Base-by-base conservation (phyloP, 92 coral and sea anemone genomes). In the Phenganax marumi region DNA sequence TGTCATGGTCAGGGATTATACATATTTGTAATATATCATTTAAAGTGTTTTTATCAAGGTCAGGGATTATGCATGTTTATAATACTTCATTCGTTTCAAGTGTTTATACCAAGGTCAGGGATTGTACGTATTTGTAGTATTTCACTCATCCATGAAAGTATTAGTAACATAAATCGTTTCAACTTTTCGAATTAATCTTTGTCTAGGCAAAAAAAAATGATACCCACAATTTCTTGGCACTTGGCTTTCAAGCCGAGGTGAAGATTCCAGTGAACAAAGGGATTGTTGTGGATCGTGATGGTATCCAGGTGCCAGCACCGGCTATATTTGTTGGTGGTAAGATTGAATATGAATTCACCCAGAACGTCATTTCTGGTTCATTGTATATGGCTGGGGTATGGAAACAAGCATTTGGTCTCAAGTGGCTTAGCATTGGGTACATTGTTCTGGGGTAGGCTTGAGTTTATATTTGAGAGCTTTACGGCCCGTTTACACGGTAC, bases 321-420 rank as follows among this genome's bases (percentile, higher is more conserved):
- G 97, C 91, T 22, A 86, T 95, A 52, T 89, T 89, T 70, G 83
- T 96, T 62, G 89, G 92, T 1, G 99, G 99, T 25, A 87, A 81
- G 49, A 64, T 96, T 46, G 97, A 92, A 64, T 96, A 89, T 70
- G 97, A 96, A 53, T 76, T 89, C 22, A 68, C 12, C 17, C 48
- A 91, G 64, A 88, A 86, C 10, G 65, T 22, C 10, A 92, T 96
- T 46, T 83, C 88, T 8, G 99, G 99, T 14, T 83, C 90, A 63
- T 86, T 96, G 62, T 93, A 91, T 76, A 90, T 96, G 92, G 82
- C 89, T 8, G 99, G 97, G 39, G 86, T 96, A 89, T 92, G 96
- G 97, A 85, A 97, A 64, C 88, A 82, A 73, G 99, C 97, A 10
- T 96, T 82, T 78, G 88, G 76, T 43, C 85, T 96, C 53, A 86